phyloP scores from a whole-genome alignment of 2,113 vertebrate species.

The Cynopterus brachyotis region DNA sequence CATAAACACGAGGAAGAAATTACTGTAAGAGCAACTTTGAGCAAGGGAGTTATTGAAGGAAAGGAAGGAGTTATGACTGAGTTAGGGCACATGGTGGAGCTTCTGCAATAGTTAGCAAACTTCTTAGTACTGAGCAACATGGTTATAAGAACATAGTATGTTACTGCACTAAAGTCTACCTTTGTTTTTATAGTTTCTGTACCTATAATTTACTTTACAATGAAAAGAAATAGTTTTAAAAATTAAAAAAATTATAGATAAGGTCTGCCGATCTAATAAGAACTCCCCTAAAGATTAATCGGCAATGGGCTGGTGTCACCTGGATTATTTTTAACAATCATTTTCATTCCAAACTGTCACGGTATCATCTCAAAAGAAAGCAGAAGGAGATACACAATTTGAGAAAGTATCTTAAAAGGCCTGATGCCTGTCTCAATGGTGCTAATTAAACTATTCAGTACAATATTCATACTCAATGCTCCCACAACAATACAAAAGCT shows the following conservation, averaged over 20 bases:
- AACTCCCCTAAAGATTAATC: background rate
- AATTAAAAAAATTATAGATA: background rate
- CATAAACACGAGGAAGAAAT: background rate
- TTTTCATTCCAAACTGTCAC: slow-evolving; percentile 1
- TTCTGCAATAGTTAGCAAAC: background rate
- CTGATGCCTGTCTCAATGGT: background rate
- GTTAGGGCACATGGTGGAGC: background rate
- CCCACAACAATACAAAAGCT: background rate
- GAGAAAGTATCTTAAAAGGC: background rate
- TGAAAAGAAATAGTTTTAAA: background rate
- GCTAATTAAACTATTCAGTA: background rate
- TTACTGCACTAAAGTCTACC: background rate
- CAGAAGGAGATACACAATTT: background rate
- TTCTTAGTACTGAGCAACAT: background rate
- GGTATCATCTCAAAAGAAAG: background rate
- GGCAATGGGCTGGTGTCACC: background rate
- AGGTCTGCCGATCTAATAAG: background rate
- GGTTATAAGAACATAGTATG: background rate
- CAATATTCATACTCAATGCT: background rate
- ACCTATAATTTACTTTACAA: background rate
- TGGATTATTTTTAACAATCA: background rate
- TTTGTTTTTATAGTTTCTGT: background rate
- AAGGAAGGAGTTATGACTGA: background rate
- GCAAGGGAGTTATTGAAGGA: background rate
- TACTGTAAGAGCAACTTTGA: background rate